phyloP scores from a whole-genome alignment of 2,888 invertebrate species.

The Choristoneura rosaceana region DNA sequence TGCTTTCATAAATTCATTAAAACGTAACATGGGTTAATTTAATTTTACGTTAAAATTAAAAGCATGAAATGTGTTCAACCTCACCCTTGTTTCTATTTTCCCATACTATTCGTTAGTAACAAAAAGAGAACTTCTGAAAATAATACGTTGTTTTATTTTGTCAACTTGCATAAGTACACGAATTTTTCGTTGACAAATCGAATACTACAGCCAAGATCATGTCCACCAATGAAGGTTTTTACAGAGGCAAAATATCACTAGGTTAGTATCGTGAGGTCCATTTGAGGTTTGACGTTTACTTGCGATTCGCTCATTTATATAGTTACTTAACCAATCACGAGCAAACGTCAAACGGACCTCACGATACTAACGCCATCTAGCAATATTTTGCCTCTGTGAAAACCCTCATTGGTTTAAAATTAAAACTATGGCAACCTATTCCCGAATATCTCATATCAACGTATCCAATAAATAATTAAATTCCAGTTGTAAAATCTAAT shows the following conservation, averaged over 20 bases:
- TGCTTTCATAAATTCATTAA: conserved; percentile 29
- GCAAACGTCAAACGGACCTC: no score
- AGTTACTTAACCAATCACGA: no score
- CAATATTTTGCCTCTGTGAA: no score
- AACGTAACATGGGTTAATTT: conserved; percentile 15
- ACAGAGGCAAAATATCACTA: no score
- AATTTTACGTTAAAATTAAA: neutral
- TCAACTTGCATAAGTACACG: neutral
- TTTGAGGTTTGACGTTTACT: no score
- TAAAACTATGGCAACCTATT: conserved; percentile 1
- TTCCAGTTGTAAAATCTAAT: conserved; percentile 9
- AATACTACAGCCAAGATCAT: neutral
- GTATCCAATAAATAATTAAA: conserved; percentile 23
- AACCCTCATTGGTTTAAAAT: neutral
- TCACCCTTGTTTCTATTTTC: neutral
- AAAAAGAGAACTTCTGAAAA: neutral
- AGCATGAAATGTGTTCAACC: neutral
- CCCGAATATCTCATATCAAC: neutral
- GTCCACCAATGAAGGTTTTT: neutral
- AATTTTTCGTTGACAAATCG: neutral
- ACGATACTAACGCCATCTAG: no score
- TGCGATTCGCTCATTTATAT: no score
- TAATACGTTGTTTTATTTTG: neutral
- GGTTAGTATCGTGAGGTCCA: no score
- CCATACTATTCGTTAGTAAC: neutral